A percentile compares a stretch with the other conserved stretches of the same genome.
Evolutionary conservation across 2,888 invertebrate species (phyloP).

Genomic region (Diachrysia chrysitis): DNA sequence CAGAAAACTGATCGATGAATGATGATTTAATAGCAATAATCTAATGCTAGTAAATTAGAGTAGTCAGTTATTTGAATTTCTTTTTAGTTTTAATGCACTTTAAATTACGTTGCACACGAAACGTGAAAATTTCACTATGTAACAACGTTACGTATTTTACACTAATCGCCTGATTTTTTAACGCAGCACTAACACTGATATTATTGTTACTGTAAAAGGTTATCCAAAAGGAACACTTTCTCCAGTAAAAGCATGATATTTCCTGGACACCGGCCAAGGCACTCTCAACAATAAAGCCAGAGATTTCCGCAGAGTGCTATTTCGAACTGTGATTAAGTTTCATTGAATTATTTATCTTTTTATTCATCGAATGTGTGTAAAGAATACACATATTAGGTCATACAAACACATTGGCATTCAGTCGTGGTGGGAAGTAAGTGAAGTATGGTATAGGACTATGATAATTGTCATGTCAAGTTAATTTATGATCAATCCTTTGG

Average conservation of each 20-base stretch:
- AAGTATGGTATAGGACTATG: background rate
- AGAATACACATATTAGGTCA: slow-evolving; percentile 1
- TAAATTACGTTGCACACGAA: slow-evolving; percentile 23
- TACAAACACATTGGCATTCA: background rate
- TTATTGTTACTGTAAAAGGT: slow-evolving; percentile 28
- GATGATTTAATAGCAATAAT: slow-evolving; percentile 32
- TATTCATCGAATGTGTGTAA: background rate
- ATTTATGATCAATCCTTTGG: background rate
- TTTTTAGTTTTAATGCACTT: slow-evolving; percentile 28
- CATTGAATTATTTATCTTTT: slow-evolving; percentile 27
- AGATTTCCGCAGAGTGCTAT: slow-evolving; percentile 31
- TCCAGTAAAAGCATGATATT: slow-evolving; percentile 56
- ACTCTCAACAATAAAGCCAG: slow-evolving; percentile 54
- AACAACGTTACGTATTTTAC: background rate
- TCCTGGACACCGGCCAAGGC: slow-evolving; percentile 68
- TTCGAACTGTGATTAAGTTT: slow-evolving; percentile 21
- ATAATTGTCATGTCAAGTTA: background rate
- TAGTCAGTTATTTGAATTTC: slow-evolving; percentile 39
- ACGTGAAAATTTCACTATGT: background rate
- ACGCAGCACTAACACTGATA: slow-evolving; percentile 10
- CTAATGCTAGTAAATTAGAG: slow-evolving; percentile 30
- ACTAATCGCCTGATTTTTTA: slow-evolving; percentile 17
- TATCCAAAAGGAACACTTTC: slow-evolving; percentile 63
- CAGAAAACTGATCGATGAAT: slow-evolving; percentile 39
- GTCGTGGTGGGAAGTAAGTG: background rate